These are phyloP conservation scores for Synanthedon tipuliformis DNA, from an alignment of 2,888 invertebrate species.

Conservation along the genomic window DNA sequence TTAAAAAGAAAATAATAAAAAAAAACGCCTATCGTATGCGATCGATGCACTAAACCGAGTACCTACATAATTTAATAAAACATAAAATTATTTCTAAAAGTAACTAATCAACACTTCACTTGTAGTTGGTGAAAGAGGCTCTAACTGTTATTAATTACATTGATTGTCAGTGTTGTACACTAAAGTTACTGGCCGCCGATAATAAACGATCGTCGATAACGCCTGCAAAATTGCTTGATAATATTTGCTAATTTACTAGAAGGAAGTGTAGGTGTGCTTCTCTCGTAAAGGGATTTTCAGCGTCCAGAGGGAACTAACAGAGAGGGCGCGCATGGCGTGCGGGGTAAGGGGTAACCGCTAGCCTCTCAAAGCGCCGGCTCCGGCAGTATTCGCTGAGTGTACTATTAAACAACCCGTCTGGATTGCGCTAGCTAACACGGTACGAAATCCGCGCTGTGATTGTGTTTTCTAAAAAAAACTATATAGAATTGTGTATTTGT, in stretches of 20 bases:
- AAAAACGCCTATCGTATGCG: too few species aligned
- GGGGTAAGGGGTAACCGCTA: constrained; percentile 14
- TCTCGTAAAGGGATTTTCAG: constrained; percentile 35
- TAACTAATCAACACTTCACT: too few species aligned
- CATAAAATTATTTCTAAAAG: too few species aligned
- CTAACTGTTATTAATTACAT: background rate
- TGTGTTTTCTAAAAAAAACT: constrained; percentile 12
- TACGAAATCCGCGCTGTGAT: constrained; percentile 13
- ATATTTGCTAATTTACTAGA: constrained; percentile 2
- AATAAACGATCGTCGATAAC: background rate
- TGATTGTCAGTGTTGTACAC: background rate
- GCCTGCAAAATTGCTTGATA: constrained; percentile 6
- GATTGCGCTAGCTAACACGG: background rate
- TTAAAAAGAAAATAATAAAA: too few species aligned
- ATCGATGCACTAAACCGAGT: too few species aligned
- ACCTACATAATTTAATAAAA: too few species aligned
- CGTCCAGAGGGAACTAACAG: constrained; percentile 14
- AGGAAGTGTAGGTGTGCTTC: constrained; percentile 5
- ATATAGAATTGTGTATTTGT: constrained; percentile 7
- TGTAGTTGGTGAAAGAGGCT: too few species aligned
- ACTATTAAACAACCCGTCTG: background rate
- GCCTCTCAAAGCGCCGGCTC: constrained; percentile 28
- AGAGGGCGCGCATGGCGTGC: constrained; percentile 9
- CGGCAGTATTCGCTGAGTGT: constrained; percentile 31
- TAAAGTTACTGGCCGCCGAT: background rate